phyloP scores from a whole-genome alignment of 1,140 invertebrate species.

The Sitobion miscanthi region DNA sequence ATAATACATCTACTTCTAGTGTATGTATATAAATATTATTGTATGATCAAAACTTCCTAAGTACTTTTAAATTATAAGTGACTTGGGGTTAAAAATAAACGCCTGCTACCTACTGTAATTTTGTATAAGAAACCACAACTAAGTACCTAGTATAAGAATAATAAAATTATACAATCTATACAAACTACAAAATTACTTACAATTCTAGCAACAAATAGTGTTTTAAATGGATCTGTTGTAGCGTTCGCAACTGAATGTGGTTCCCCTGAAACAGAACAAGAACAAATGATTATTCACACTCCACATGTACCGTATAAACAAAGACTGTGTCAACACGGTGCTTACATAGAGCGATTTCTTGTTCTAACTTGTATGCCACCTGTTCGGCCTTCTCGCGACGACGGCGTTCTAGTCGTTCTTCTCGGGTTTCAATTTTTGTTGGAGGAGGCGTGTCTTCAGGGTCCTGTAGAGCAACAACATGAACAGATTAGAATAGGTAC shows the following conservation, averaged over 20 bases:
- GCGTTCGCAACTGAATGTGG: conserved; percentile 79
- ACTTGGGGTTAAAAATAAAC: background rate
- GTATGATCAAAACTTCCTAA: background rate
- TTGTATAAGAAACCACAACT: background rate
- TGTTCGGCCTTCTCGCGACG: conserved; percentile 94
- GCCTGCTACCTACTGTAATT: background rate
- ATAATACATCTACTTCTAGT: background rate
- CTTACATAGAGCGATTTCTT: conserved; percentile 93
- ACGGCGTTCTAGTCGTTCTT: conserved; percentile 89
- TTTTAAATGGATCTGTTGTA: conserved; percentile 95
- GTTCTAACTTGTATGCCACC: conserved; percentile 97
- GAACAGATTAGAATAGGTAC: background rate
- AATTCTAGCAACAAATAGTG: conserved; percentile 96
- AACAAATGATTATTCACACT: background rate
- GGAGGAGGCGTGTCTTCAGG: conserved; percentile 96
- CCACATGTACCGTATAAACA: background rate
- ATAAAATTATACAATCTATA: background rate
- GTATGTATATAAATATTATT: background rate
- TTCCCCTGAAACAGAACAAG: conserved; percentile 71
- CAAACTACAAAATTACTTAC: conserved; percentile 69
- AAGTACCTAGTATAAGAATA: background rate
- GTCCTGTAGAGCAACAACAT: conserved; percentile 71
- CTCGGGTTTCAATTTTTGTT: conserved; percentile 90
- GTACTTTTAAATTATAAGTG: background rate
- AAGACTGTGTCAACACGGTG: conserved; percentile 59